Evolutionary conservation across 2,113 vertebrate genomes (phyloP).

Genomic region (Cyphomyrus plagiostoma): DNA sequence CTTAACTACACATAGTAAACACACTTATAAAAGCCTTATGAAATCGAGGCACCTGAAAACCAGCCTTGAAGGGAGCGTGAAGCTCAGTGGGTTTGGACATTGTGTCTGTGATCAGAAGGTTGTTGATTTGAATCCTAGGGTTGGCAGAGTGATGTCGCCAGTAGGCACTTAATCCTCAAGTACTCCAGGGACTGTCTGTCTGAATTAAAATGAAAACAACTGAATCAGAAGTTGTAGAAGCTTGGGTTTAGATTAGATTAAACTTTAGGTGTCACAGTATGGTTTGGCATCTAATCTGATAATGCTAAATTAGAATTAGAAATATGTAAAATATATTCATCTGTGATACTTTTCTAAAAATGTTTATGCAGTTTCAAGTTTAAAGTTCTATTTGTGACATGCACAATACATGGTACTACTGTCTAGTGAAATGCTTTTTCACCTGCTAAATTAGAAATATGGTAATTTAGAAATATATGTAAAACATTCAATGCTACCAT

Average conservation of each 20-base stretch:
- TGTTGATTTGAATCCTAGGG: background rate
- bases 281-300: background rate
- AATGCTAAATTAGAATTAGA: background rate
- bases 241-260: background rate
- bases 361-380: background rate
- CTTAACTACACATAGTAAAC: background rate
- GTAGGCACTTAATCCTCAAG: background rate
- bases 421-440: background rate
- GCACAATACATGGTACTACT: background rate
- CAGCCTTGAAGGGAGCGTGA: background rate
- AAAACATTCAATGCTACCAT: background rate
- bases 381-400: background rate
- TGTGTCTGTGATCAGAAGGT: background rate
- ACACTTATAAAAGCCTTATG: background rate
- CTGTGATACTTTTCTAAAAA: background rate
- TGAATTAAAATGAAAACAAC: background rate
- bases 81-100: background rate
- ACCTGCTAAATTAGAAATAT: background rate
- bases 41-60: background rate
- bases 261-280: background rate
- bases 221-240: background rate
- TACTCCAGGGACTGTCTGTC: background rate
- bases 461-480: background rate
- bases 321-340: background rate
- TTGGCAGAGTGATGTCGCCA: background rate